Base-by-base conservation (phyloP, 1,140 invertebrate genomes). In the Potamilus streckersoni region DNA sequence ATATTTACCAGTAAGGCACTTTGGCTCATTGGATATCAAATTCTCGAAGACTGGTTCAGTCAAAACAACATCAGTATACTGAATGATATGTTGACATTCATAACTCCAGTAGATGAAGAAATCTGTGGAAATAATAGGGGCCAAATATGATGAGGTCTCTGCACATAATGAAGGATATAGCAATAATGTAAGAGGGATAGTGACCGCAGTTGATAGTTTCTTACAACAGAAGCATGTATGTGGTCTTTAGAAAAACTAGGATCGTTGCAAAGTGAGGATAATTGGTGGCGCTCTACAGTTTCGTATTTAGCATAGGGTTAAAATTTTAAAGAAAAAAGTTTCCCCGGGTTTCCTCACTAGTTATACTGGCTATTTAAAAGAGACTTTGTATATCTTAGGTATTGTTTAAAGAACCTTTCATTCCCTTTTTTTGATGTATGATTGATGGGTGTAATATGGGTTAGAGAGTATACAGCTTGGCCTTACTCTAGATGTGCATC, bases 21-120 rank as follows among this genome's bases (percentile, higher is more conserved):
- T 17, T 72, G 71, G 27, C 49, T 27, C 56, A 17, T 63, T 20
- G 27, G 57, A 63, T 20, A 61, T 61, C n/a, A 49, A 65, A 59
- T 56, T 13, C 49, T 72, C 55, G 17, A 23, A 23, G 19, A 31
- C 14, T 72, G 61, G 61, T 31, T 63, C 11, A 20, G 31, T 68
- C 3, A 19, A 68, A 68, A 49, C 38, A 31, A 68, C 17, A 15
- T 13, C 38, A 49, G 0, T 49, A 16, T 49, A 6, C 15, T 19
- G 16, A 31, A 19, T 68, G 23, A 31, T 1, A 27, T 16, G 11
- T 2, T 17, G 56, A 56, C 38, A 4, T 1, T 2, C 38, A 5
- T 55, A 55, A 27, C 6, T 68, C 13, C 3, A 68, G 17, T 68
- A 31, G 38, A 14, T 55, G 17, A 38, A 55, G 38, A 55, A 19